Evolutionary conservation across 2,888 invertebrate species (phyloP), one percentile per base, ranked within the genome.

Genomic region (Polyploca ridens): DNA sequence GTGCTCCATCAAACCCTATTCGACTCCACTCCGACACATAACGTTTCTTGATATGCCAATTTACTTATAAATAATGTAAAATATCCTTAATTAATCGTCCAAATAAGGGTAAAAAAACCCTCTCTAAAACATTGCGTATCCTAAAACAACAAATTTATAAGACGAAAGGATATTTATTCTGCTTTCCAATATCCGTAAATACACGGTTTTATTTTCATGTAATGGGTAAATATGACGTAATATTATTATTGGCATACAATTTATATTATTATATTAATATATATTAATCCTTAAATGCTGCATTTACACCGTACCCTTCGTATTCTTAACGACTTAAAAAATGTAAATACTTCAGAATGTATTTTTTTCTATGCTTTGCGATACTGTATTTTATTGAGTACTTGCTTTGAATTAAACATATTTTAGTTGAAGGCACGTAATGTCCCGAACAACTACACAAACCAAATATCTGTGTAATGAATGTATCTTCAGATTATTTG

Each of bases 61-160:
- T 27, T 16, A 54, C 54, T 54, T 54, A 54, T 54, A 19, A 19
- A 54, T 54, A 54, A 19, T 54, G 54, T 54, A 54, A 54, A 54
- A 54, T 19, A 54, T 19, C 5, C 54, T 41, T 54, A n/a, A 54
- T 54, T 33, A 13, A 58, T 54, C 14, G 19, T 19, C 19, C 54
- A 54, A 54, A 54, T 19, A 54, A 27, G 54, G 54, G 54, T 19
- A 54, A 54, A 54, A 54, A 54, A 54, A 19, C 8, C 16, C 54
- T 19, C 54, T 54, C 54, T 3, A 54, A 54, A 19, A 54, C 19
- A 14, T n/a, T 19, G 16, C 10, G 54, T 19, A 19, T 54, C 19
- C 54, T 54, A 54, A 54, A 54, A 54, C 10, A 54, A 54, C 54
- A 54, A 8, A 0, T 0, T 19, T 49, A 8, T 49, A 49, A 49